phyloP scores from a whole-genome alignment of 2,797 vertebrate genomes.

The Eospalax fontanierii region DNA sequence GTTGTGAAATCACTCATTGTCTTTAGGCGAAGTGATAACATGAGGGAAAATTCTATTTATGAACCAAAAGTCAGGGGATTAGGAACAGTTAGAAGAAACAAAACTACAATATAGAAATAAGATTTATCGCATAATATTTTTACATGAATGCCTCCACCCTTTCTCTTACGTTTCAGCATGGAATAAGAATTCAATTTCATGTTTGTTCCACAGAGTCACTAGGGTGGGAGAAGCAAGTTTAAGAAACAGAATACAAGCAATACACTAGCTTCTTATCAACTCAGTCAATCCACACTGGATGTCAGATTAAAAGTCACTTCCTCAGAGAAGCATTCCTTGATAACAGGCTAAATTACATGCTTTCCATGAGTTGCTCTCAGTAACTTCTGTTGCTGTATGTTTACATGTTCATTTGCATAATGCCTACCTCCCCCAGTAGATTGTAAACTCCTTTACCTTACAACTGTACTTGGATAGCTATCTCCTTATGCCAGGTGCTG shows the following conservation, averaged over 20 bases:
- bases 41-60: slow-evolving; percentile 88
- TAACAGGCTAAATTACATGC: slow-evolving; percentile 23
- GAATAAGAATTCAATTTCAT: slow-evolving; percentile 87
- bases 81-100: slow-evolving; percentile 85
- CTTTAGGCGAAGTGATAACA: slow-evolving; percentile 89
- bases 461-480: neutral
- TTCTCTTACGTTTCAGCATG: slow-evolving; percentile 79
- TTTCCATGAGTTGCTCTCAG: neutral
- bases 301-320: slow-evolving; percentile 42
- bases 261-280: slow-evolving; percentile 72
- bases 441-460: neutral
- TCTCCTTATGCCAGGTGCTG: neutral
- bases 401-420: slow-evolving; percentile 8
- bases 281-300: neutral
- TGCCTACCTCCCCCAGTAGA: neutral
- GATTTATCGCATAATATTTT: slow-evolving; percentile 88
- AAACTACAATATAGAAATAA: slow-evolving; percentile 82
- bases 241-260: slow-evolving; percentile 44
- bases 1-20: slow-evolving; percentile 89
- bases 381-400: neutral
- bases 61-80: slow-evolving; percentile 89
- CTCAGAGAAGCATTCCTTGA: slow-evolving; percentile 45
- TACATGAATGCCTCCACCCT: slow-evolving; percentile 82
- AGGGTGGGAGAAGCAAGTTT: slow-evolving; percentile 55
- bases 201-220: slow-evolving; percentile 78